A percentile compares a stretch with the other conserved stretches of the same genome.
phyloP scores from a whole-genome alignment of 1,140 invertebrate species.

The Drosophila tani region DNA sequence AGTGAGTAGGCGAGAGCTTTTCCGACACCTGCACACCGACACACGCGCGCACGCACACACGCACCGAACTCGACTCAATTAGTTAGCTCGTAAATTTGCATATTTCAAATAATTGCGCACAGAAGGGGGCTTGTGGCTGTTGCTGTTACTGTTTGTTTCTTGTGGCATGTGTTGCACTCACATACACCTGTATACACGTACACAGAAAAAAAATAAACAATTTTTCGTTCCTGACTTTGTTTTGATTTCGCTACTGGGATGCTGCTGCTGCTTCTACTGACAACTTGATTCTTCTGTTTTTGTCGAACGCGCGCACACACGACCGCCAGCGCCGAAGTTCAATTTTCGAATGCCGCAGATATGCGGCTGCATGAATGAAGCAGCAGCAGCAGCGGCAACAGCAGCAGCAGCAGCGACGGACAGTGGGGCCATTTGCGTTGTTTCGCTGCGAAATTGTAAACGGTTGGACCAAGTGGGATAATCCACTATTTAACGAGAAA shows the following conservation, averaged over 20 bases:
- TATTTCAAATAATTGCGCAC: conserved; percentile 75
- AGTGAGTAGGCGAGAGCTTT: conserved; percentile 22
- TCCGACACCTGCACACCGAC: conserved; percentile 65
- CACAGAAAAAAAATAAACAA: conserved; percentile 53
- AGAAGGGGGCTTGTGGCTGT: conserved; percentile 19
- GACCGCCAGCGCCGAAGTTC: conserved; percentile 81
- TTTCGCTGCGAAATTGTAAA: too few relatives aligned
- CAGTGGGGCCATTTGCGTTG: background rate
- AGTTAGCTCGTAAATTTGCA: conserved; percentile 82
- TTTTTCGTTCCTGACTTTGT: conserved; percentile 49
- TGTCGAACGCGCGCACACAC: conserved; percentile 70
- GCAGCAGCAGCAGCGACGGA: conserved; percentile 3
- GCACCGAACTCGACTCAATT: conserved; percentile 68
- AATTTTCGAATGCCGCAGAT: conserved; percentile 65
- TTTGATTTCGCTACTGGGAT: conserved; percentile 13
- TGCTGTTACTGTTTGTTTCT: conserved; percentile 41
- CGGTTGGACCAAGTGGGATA: too few relatives aligned
- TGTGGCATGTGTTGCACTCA: conserved; percentile 55
- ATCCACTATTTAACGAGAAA: too few relatives aligned
- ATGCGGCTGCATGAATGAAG: conserved; percentile 20
- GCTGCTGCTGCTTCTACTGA: conserved; percentile 23
- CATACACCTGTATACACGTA: conserved; percentile 34
- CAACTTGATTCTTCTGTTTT: conserved; percentile 27
- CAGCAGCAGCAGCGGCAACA: conserved; percentile 4
- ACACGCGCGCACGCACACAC: conserved; percentile 20